A percentile compares a stretch with the other conserved stretches of the same genome.
These are phyloP conservation scores for Acrobasis consociella DNA, from an alignment of 2,888 invertebrate species.

Conservation along the genomic window DNA sequence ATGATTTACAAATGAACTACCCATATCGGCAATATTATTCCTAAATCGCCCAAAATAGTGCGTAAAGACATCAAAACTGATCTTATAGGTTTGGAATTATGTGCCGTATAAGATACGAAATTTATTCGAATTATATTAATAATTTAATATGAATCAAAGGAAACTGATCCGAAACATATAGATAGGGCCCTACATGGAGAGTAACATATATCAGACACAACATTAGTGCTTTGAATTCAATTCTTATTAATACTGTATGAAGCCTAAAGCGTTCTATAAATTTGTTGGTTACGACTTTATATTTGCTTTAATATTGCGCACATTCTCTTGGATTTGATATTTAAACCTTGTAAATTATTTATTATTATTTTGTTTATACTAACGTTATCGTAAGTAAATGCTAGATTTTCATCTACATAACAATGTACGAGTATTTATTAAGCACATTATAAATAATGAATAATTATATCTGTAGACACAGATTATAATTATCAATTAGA, in stretches of 20 bases:
- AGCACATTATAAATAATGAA: too few relatives aligned
- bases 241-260: slow-evolving; percentile 3
- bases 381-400: too few relatives aligned
- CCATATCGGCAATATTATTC: background rate
- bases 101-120: slow-evolving; percentile 10
- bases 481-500: too few relatives aligned
- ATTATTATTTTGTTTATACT: background rate
- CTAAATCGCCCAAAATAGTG: slow-evolving; percentile 3
- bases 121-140: slow-evolving; percentile 2
- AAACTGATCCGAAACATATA: slow-evolving; percentile 6
- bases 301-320: slow-evolving; percentile 7
- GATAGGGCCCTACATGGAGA: background rate
- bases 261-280: slow-evolving; percentile 7
- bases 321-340: background rate
- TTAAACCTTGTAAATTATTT: background rate
- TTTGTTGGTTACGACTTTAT: background rate
- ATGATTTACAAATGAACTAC: background rate
- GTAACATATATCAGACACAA: background rate
- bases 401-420: too few relatives aligned
- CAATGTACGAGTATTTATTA: too few relatives aligned
- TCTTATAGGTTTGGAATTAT: background rate
- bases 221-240: slow-evolving; percentile 9
- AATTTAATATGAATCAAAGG: slow-evolving; percentile 15
- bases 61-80: slow-evolving; percentile 12
- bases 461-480: too few relatives aligned